These are phyloP conservation scores for Ophiothrix spiculata DNA, from an alignment of 35 echinoderm and acorn worm species.

Conservation along the genomic window DNA sequence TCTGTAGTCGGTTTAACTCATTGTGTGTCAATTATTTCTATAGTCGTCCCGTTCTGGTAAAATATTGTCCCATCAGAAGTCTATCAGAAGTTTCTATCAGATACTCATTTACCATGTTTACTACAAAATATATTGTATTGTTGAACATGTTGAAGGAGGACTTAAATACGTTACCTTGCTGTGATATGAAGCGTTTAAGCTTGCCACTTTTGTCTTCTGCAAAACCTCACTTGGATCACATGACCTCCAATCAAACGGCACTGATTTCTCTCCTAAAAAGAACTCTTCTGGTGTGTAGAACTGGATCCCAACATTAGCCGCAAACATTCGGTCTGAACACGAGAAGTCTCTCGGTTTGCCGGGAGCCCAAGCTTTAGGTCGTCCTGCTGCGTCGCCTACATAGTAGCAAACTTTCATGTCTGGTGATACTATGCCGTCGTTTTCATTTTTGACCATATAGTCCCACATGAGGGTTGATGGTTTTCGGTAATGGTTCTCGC, in stretches of 20 bases:
- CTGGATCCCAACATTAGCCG: conserved; percentile 65
- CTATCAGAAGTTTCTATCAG: too few relatives aligned
- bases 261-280: conserved; percentile 61
- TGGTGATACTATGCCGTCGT: conserved; percentile 52
- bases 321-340: conserved; percentile 90
- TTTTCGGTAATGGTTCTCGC: conserved; percentile 81
- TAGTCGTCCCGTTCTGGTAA: too few relatives aligned
- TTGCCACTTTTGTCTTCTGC: conserved; percentile 28
- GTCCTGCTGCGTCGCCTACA: conserved; percentile 89
- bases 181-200: conserved; percentile 49
- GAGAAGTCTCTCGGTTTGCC: conserved; percentile 90
- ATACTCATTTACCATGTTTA: not conserved
- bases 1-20: too few relatives aligned
- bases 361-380: conserved; percentile 84
- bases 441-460: conserved; percentile 52
- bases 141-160: not conserved
- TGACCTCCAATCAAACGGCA: conserved; percentile 75
- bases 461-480: conserved; percentile 82
- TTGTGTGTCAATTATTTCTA: too few relatives aligned
- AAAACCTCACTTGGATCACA: conserved; percentile 64
- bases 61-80: too few relatives aligned
- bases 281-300: conserved; percentile 92
- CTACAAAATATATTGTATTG: not conserved
- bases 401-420: conserved; percentile 62
- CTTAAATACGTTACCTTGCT: conserved; percentile 34